Conservation (phyloP, 1,140 invertebrate genomes). For the Oryzaephilus surinamensis region DNA sequence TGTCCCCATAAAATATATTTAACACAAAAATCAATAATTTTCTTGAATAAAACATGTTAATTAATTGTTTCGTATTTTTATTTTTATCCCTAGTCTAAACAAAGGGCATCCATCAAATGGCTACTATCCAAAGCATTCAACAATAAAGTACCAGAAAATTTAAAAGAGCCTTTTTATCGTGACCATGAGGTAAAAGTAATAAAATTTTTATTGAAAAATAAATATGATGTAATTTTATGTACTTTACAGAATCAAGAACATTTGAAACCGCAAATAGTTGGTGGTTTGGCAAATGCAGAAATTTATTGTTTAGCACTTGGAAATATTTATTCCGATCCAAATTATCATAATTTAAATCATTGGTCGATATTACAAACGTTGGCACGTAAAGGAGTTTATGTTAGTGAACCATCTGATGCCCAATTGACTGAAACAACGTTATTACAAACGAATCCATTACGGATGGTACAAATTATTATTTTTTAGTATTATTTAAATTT, state of each 20-base stretch:
- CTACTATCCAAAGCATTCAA: conserved; percentile 93
- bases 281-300: conserved; percentile 87
- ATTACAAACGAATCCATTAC: conserved; percentile 89
- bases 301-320: conserved; percentile 90
- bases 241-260: conserved; percentile 75
- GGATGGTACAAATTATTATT: conserved; percentile 58
- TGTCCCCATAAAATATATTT: too few species aligned
- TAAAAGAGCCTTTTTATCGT: conserved; percentile 88
- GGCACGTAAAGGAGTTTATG: conserved; percentile 81
- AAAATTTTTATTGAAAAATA: not conserved
- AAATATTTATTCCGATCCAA: conserved; percentile 94
- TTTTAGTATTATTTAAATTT: conserved; percentile 6
- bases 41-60: too few species aligned
- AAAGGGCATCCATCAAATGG: conserved; percentile 95
- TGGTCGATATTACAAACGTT: conserved; percentile 88
- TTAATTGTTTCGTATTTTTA: conserved; percentile 1
- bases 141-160: conserved; percentile 87
- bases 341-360: conserved; percentile 90
- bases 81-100: conserved; percentile 75
- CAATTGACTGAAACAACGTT: conserved; percentile 92
- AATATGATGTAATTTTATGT: not conserved
- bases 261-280: conserved; percentile 85
- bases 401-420: conserved; percentile 71
- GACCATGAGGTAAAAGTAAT: conserved; percentile 72
- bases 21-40: too few species aligned